A percentile compares a stretch with the other conserved stretches of the same genome.
phyloP scores from a whole-genome alignment of 2,888 invertebrate species.

The Ormyrus thymus region DNA sequence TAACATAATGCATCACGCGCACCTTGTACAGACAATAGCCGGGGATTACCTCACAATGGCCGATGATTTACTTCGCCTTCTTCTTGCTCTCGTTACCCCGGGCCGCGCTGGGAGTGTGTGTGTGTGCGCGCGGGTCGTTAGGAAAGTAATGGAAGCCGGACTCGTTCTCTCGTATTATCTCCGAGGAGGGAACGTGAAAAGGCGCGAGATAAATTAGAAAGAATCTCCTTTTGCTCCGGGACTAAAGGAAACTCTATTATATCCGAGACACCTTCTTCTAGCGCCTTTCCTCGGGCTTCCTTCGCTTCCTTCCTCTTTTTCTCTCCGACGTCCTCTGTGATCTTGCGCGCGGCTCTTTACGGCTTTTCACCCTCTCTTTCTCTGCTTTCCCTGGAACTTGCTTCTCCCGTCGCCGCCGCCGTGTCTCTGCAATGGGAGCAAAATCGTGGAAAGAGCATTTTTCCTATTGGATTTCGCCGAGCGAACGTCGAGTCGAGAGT shows the following conservation, averaged over 20 bases:
- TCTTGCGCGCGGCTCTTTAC: conserved; percentile 42
- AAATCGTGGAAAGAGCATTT: conserved; percentile 32
- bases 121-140: conserved; percentile 64
- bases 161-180: conserved; percentile 71
- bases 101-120: conserved; percentile 55
- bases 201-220: conserved; percentile 69
- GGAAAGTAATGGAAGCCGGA: conserved; percentile 74
- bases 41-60: conserved; percentile 74
- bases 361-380: conserved; percentile 26
- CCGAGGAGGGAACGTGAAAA: conserved; percentile 45
- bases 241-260: conserved; percentile 69
- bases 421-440: neutral
- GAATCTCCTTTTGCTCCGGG: conserved; percentile 64
- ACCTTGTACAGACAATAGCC: conserved; percentile 71
- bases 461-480: conserved; percentile 30
- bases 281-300: conserved; percentile 20
- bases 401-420: conserved; percentile 7
- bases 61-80: conserved; percentile 72
- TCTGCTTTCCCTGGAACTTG: conserved; percentile 19
- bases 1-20: conserved; percentile 74
- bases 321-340: conserved; percentile 40
- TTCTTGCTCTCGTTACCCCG: conserved; percentile 73
- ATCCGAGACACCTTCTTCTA: conserved; percentile 60
- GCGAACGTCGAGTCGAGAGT: neutral
- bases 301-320: conserved; percentile 25